Conservation (phyloP, 2,797 vertebrate species). For the Halcyon badia region DNA sequence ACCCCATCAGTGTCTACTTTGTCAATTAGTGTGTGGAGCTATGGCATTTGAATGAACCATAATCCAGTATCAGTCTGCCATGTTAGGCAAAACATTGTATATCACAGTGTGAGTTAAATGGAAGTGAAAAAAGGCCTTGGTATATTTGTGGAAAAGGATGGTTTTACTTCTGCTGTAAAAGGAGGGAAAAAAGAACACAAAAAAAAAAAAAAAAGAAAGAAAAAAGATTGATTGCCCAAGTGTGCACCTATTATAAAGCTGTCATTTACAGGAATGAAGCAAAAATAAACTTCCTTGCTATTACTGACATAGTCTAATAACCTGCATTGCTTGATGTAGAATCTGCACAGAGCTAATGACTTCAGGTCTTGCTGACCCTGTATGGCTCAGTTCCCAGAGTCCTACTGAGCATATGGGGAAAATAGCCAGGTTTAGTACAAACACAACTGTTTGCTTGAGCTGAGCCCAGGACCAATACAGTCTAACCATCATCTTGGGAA, state of each 20-base stretch:
- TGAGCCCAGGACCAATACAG: constrained; percentile 69
- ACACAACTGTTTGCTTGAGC: constrained; percentile 76
- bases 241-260: constrained; percentile 2
- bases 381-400: constrained; percentile 69
- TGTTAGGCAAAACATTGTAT: not conserved
- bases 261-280: constrained; percentile 25
- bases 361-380: constrained; percentile 53
- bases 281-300: constrained; percentile 34
- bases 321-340: constrained; percentile 14
- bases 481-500: constrained; percentile 67
- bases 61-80: not conserved
- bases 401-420: constrained; percentile 64
- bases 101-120: not conserved
- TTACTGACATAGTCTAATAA: constrained; percentile 38
- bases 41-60: not conserved
- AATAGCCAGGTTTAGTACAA: constrained; percentile 73
- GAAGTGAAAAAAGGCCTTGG: not conserved
- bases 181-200: no score
- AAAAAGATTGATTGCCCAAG: not conserved
- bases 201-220: no score
- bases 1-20: not conserved
- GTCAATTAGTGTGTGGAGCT: not conserved
- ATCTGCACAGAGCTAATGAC: constrained; percentile 42
- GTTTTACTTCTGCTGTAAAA: not conserved
- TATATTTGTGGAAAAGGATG: not conserved